phyloP scores from a whole-genome alignment of 2,797 vertebrate species.

The Micrastur ruficollis region DNA sequence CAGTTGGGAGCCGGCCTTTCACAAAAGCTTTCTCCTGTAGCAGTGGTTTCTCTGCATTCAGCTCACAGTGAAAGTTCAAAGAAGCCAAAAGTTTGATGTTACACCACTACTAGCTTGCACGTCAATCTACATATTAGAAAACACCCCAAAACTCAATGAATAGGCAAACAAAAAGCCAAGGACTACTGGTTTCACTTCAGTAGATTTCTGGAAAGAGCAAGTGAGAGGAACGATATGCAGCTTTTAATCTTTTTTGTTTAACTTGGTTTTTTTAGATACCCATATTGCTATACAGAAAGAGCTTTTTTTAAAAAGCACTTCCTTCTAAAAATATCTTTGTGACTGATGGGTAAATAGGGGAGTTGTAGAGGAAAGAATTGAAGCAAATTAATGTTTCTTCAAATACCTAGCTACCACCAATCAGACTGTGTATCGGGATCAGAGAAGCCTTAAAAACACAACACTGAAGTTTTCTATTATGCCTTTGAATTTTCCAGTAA shows the following conservation, averaged over 20 bases:
- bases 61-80: not conserved
- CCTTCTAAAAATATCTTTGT: not conserved
- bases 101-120: not conserved
- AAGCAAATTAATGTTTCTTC: not conserved
- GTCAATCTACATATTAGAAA: not conserved
- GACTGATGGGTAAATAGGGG: not conserved
- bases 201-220: not conserved
- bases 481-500: not conserved
- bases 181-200: not conserved
- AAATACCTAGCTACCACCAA: not conserved
- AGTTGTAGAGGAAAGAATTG: not conserved
- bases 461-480: not conserved
- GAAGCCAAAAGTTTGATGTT: not conserved
- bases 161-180: not conserved
- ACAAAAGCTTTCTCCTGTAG: not conserved
- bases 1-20: not conserved
- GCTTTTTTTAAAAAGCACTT: rapidly evolving
- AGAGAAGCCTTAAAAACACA: not conserved
- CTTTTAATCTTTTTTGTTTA: not conserved
- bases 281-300: not conserved
- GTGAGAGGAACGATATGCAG: not conserved
- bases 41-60: rapidly evolving
- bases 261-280: not conserved
- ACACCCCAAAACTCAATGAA: not conserved
- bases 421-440: not conserved